Evolutionary conservation across 2,113 vertebrate species (phyloP).

Genomic region (Corythaixoides concolor): DNA sequence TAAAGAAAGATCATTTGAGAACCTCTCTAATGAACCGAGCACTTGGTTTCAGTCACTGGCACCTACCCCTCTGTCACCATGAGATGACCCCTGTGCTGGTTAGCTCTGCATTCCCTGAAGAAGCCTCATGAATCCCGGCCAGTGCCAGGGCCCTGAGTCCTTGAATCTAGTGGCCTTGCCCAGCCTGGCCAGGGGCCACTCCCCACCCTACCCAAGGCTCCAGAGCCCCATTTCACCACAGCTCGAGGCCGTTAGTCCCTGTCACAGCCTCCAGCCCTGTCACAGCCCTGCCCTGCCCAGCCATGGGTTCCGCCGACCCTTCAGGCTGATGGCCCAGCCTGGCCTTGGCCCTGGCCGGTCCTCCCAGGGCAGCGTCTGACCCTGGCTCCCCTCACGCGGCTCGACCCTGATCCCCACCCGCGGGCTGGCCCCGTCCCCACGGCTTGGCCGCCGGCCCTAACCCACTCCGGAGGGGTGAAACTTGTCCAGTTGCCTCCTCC

Average conservation of each 20-base stretch:
- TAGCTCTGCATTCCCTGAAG: neutral
- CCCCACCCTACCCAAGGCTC: neutral
- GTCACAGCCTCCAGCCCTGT: neutral
- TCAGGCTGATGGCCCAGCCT: neutral
- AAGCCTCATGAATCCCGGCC: neutral
- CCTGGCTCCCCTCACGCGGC: neutral
- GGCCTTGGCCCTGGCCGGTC: neutral
- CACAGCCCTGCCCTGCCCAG: neutral
- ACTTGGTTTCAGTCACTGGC: neutral
- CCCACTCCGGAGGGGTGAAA: neutral
- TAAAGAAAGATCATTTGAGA: neutral
- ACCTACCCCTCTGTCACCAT: neutral
- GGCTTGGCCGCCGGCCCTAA: too few relatives aligned
- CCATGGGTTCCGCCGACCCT: neutral
- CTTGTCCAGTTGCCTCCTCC: neutral
- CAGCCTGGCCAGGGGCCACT: neutral
- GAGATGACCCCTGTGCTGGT: neutral
- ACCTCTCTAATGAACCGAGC: neutral
- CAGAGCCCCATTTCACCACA: neutral
- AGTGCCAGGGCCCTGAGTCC: neutral
- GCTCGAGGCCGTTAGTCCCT: too few relatives aligned
- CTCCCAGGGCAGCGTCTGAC: neutral
- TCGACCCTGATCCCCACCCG: neutral
- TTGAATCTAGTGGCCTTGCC: neutral
- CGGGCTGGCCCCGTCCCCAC: neutral